Evolutionary conservation across 2,113 vertebrate species (phyloP).

Genomic region (Ploceus nigricollis): DNA sequence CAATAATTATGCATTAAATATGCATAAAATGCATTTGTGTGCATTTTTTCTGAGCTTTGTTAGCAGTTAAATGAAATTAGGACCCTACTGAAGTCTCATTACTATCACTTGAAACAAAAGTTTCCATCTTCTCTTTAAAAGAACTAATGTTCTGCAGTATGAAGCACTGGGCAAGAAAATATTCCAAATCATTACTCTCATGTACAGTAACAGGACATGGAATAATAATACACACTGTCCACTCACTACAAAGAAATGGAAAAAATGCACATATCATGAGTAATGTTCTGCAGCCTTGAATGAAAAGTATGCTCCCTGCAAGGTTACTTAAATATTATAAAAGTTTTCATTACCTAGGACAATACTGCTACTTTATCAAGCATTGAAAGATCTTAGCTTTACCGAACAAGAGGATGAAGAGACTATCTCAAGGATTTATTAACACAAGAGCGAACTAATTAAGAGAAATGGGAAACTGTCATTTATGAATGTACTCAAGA

Average conservation of each 20-base stretch:
- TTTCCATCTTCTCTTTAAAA: not conserved
- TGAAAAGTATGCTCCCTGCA: not conserved
- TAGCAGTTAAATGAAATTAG: not conserved
- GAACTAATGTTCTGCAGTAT: not conserved
- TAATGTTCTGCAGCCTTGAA: not conserved
- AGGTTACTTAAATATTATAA: not conserved
- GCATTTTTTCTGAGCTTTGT: not conserved
- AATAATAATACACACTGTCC: not conserved
- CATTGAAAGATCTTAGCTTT: not conserved
- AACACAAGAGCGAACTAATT: not conserved
- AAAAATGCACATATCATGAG: not conserved
- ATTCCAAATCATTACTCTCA: not conserved
- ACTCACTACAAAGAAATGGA: not conserved
- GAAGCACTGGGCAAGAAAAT: not conserved
- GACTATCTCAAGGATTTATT: not conserved
- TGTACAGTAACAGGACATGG: rapidly evolving
- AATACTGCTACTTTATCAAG: not conserved
- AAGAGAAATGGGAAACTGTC: not conserved
- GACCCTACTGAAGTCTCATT: not conserved
- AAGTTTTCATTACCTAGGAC: not conserved
- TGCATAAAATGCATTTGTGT: not conserved
- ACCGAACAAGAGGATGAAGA: not conserved
- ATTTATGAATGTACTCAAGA: not conserved
- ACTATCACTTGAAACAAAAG: not conserved
- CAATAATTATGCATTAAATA: not conserved